Percentiles rank a stretch among this genome's conserved stretches.
Evolutionary conservation across 2,113 vertebrate species (phyloP).

Genomic region (Kobus ellipsiprymnus): DNA sequence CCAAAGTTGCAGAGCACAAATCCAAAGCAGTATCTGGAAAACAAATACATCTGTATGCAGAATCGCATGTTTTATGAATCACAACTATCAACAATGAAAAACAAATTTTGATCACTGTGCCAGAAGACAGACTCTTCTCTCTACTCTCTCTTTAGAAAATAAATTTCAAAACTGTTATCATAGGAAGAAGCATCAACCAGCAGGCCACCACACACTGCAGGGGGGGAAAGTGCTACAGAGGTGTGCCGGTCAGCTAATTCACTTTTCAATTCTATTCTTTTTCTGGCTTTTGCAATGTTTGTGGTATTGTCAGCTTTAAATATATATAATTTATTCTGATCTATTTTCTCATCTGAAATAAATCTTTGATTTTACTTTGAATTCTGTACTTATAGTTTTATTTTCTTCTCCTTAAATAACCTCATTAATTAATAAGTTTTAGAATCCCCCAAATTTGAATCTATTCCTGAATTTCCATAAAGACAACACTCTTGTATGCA

Average conservation of each 20-base stretch:
- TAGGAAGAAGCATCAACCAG: not conserved
- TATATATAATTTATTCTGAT: not conserved
- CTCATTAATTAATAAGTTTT: not conserved
- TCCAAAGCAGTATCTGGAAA: not conserved
- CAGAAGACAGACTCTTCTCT: conserved; percentile 3
- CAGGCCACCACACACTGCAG: not conserved
- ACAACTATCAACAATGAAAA: not conserved
- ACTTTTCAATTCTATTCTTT: not conserved
- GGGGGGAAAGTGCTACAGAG: not conserved
- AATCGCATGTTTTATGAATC: not conserved
- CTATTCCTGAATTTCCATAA: not conserved
- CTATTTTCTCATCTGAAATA: conserved; percentile 10
- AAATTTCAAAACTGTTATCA: not conserved
- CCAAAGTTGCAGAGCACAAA: not conserved
- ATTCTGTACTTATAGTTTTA: not conserved
- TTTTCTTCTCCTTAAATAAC: conserved; percentile 6
- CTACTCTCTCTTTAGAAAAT: not conserved
- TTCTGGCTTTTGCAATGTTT: not conserved
- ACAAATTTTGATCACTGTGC: conserved; percentile 6
- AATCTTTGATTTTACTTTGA: not conserved
- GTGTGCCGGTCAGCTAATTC: not conserved
- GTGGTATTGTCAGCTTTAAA: not conserved
- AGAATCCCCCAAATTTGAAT: not conserved
- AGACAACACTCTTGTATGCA: not conserved
- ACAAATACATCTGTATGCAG: not conserved